These are phyloP conservation scores for Sebastes elongatus DNA, from an alignment of 2,797 vertebrate species.

Conservation along the genomic window DNA sequence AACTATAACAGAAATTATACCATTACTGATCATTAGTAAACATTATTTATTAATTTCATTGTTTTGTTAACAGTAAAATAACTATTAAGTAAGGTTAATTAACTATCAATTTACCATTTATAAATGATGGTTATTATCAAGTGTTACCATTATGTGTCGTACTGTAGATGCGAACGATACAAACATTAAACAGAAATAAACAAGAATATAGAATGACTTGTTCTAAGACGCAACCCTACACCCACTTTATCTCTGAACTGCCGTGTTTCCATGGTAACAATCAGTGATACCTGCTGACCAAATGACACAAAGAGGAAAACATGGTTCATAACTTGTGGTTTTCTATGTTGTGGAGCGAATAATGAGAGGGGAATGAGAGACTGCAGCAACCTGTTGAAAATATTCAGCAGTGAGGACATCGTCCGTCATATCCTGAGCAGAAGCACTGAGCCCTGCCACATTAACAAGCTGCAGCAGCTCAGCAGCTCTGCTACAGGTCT, in stretches of 20 bases:
- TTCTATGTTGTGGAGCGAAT: neutral
- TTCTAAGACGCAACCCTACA: neutral
- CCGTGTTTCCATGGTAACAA: conserved; percentile 4
- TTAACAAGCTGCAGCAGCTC: neutral
- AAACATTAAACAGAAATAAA: neutral
- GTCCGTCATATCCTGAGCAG: neutral
- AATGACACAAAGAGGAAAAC: neutral
- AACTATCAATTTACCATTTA: no score
- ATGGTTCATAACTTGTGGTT: neutral
- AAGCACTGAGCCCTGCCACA: neutral
- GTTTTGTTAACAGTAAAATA: no score
- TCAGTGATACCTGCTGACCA: neutral
- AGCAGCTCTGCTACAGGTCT: neutral
- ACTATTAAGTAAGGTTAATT: no score
- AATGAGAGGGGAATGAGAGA: neutral
- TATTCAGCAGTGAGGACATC: neutral
- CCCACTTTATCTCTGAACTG: neutral
- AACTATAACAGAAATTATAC: no score
- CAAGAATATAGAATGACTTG: neutral
- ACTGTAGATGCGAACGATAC: neutral
- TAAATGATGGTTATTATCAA: no score
- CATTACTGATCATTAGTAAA: no score
- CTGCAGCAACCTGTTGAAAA: neutral
- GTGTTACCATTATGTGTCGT: no score
- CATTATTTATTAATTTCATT: no score